A percentile compares a stretch with the other conserved stretches of the same genome.
Evolutionary conservation across 2,797 vertebrate genomes (phyloP).

Genomic region (Taeniopygia guttata): DNA sequence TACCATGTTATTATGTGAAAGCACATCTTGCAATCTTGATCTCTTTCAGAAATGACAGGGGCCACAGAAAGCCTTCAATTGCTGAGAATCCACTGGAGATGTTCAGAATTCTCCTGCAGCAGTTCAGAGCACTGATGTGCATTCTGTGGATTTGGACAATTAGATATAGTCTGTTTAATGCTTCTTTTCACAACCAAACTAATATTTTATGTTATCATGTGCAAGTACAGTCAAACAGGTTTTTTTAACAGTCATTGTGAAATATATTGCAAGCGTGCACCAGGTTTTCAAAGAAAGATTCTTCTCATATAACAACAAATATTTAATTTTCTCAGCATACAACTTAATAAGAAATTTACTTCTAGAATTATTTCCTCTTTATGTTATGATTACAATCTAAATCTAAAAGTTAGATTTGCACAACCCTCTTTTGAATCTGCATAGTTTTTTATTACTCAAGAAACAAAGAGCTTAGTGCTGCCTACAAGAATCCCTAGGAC

Average conservation of each 20-base stretch:
- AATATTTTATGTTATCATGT: neutral
- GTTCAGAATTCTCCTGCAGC: neutral
- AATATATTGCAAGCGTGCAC: neutral
- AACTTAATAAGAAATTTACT: neutral
- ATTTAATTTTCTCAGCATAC: neutral
- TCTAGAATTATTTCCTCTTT: neutral
- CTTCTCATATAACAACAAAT: neutral
- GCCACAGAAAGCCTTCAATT: neutral
- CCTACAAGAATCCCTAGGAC: neutral
- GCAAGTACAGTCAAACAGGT: neutral
- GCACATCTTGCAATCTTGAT: neutral
- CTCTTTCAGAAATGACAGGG: neutral
- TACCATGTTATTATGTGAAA: constrained; percentile 9
- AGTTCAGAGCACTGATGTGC: neutral
- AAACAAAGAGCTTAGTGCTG: neutral
- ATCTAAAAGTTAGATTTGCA: neutral
- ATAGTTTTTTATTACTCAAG: neutral
- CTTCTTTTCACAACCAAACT: neutral
- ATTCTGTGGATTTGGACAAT: neutral
- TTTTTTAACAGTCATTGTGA: neutral
- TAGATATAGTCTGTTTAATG: neutral
- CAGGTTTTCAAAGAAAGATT: neutral
- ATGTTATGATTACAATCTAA: neutral
- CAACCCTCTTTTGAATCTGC: neutral
- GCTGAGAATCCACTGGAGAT: neutral